Conservation (phyloP, 2,113 vertebrate species). For the Gobius niger region DNA sequence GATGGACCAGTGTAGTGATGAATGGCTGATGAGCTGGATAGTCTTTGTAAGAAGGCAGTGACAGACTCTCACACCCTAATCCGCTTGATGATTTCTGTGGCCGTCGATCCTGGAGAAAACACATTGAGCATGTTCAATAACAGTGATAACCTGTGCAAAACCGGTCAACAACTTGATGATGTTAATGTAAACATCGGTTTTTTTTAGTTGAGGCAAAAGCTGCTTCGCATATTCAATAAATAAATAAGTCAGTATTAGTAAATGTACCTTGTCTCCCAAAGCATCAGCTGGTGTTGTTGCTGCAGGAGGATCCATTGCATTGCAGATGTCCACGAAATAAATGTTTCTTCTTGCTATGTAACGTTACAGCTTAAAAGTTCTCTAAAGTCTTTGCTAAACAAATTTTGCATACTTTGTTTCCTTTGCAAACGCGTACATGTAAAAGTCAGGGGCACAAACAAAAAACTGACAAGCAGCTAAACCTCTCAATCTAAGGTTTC, state of each 20-base stretch:
- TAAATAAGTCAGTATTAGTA: neutral
- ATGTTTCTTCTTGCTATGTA: no score
- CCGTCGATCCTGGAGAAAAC: constrained; percentile 26
- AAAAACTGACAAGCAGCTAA: constrained; percentile 34
- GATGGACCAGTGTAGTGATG: constrained; percentile 72
- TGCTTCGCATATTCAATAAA: neutral
- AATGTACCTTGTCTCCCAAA: constrained; percentile 48
- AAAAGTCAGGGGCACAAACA: neutral
- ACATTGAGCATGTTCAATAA: neutral
- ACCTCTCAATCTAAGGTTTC: neutral
- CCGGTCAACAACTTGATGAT: no score
- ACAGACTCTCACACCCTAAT: constrained; percentile 68
- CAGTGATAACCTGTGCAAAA: neutral
- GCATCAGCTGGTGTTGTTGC: constrained; percentile 41
- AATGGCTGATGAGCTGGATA: constrained; percentile 85
- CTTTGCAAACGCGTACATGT: neutral
- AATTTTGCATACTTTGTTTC: no score
- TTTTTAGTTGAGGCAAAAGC: neutral
- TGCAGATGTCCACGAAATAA: neutral
- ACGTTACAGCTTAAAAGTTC: no score
- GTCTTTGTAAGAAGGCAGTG: constrained; percentile 79
- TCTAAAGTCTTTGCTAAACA: no score
- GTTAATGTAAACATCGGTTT: neutral
- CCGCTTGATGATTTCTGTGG: constrained; percentile 32
- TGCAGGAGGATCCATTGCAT: constrained; percentile 60